Percentiles rank a stretch among this genome's conserved stretches.
These are phyloP conservation scores for Luffia ferchaultella DNA, from an alignment of 2,888 invertebrate genomes.

Conservation along the genomic window DNA sequence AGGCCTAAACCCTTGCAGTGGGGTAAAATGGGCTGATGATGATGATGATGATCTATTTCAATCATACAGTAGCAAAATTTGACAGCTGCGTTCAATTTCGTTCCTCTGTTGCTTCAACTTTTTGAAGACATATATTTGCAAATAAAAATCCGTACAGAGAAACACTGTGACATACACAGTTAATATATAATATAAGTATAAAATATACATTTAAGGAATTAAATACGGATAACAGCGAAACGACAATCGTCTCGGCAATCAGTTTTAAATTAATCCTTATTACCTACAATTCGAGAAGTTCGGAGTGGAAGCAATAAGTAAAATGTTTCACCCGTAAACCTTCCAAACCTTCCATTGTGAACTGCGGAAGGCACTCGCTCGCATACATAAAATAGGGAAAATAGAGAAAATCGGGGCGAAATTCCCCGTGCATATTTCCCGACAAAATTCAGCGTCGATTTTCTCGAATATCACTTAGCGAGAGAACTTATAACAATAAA, in stretches of 20 bases:
- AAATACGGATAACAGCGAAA: no score
- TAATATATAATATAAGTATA: no score
- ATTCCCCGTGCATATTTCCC: conserved; percentile 36
- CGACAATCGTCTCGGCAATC: conserved; percentile 19
- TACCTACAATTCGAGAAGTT: conserved; percentile 33
- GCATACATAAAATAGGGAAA: conserved; percentile 5
- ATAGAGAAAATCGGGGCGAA: conserved; percentile 21
- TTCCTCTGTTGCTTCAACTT: no score
- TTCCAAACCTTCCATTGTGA: conserved; percentile 25
- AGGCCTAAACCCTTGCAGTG: no score
- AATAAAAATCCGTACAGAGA: no score
- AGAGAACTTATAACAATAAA: conserved; percentile 57
- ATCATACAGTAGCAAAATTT: no score
- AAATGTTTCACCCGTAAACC: conserved; percentile 33
- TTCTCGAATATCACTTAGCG: conserved; percentile 54
- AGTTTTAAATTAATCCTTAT: conserved; percentile 28
- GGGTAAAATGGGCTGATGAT: no score
- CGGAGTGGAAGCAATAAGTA: conserved; percentile 29
- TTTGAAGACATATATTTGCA: no score
- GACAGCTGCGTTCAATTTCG: no score
- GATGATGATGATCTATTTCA: no score
- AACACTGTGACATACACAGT: no score
- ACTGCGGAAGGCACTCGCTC: conserved; percentile 9
- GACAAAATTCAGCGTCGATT: conserved; percentile 8
- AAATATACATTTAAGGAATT: no score